A percentile compares a stretch with the other conserved stretches of the same genome.
These are phyloP conservation scores for Volucella inanis DNA, from an alignment of 2,888 invertebrate species.

Conservation along the genomic window DNA sequence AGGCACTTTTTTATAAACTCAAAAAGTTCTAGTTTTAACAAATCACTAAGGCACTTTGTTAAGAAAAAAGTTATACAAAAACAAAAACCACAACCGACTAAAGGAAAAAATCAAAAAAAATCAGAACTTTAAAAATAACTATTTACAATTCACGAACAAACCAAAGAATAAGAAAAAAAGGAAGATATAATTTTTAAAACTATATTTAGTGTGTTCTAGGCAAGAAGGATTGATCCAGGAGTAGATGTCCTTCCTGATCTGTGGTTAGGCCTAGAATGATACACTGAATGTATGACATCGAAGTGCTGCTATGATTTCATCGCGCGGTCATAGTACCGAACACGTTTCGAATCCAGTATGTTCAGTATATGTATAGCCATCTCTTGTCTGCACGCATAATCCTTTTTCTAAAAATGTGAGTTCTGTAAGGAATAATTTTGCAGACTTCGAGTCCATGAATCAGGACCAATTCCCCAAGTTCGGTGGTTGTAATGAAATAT, in stretches of 20 bases:
- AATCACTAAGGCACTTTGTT: slow-evolving; percentile 68
- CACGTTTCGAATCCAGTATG: slow-evolving; percentile 20
- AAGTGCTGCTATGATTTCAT: slow-evolving; percentile 79
- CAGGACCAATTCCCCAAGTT: slow-evolving; percentile 46
- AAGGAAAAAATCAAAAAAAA: slow-evolving; percentile 4
- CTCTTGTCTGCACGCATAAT: slow-evolving; percentile 66
- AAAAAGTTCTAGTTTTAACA: slow-evolving; percentile 45
- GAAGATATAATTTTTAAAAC: slow-evolving; percentile 35
- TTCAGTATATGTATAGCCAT: slow-evolving; percentile 39
- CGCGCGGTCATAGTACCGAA: slow-evolving; percentile 44
- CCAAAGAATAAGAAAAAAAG: slow-evolving; percentile 7
- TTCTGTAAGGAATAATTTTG: slow-evolving; percentile 58
- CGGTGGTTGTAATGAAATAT: slow-evolving; percentile 25
- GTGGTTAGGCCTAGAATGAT: slow-evolving; percentile 84
- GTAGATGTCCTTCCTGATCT: slow-evolving; percentile 82
- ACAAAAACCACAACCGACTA: slow-evolving; percentile 47
- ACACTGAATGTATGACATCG: slow-evolving; percentile 82
- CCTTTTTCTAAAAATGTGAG: slow-evolving; percentile 50
- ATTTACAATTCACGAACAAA: slow-evolving; percentile 56
- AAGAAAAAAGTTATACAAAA: slow-evolving; percentile 10
- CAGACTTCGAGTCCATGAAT: slow-evolving; percentile 42
- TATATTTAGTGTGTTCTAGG: slow-evolving; percentile 66
- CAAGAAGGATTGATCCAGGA: slow-evolving; percentile 69
- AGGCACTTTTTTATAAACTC: slow-evolving; percentile 68
- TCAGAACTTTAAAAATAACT: slow-evolving; percentile 55